A percentile compares a stretch with the other conserved stretches of the same genome.
phyloP scores from a whole-genome alignment of 2,113 vertebrate species.

The Ctenodactylus gundi region DNA sequence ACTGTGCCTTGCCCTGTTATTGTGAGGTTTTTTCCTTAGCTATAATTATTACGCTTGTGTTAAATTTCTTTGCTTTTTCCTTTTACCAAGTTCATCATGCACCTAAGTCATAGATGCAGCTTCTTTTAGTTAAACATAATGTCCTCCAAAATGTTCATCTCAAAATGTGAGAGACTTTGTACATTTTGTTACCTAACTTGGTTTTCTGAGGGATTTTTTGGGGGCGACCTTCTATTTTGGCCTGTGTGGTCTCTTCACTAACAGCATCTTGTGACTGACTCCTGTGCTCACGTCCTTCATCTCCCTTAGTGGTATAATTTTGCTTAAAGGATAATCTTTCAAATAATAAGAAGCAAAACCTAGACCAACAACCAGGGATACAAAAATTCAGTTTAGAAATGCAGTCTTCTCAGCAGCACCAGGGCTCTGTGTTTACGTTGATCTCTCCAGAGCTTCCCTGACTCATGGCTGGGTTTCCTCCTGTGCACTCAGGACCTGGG shows the following conservation, averaged over 20 bases:
- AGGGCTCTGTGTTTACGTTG: not conserved
- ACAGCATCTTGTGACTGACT: not conserved
- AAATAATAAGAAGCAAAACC: not conserved
- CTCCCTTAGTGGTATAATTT: not conserved
- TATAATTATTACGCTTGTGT: not conserved
- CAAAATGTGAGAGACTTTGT: not conserved
- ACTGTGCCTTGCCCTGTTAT: not conserved
- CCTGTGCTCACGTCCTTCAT: not conserved
- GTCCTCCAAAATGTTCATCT: not conserved
- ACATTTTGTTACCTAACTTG: not conserved
- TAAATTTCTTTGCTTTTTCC: not conserved
- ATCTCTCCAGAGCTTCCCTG: not conserved
- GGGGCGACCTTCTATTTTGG: not conserved
- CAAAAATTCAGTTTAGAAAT: not conserved
- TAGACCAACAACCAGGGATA: not conserved
- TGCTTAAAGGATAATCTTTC: conserved; percentile 3
- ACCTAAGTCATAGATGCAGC: not conserved
- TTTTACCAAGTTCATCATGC: not conserved
- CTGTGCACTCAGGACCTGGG: not conserved
- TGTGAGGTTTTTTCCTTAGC: not conserved
- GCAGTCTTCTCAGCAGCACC: not conserved
- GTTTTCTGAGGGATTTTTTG: not conserved
- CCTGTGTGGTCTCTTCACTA: not conserved
- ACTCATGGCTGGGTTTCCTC: not conserved
- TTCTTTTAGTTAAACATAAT: not conserved